These are phyloP conservation scores for Forbesichthys agassizii DNA, from an alignment of 2,113 vertebrate genomes.

Conservation along the genomic window DNA sequence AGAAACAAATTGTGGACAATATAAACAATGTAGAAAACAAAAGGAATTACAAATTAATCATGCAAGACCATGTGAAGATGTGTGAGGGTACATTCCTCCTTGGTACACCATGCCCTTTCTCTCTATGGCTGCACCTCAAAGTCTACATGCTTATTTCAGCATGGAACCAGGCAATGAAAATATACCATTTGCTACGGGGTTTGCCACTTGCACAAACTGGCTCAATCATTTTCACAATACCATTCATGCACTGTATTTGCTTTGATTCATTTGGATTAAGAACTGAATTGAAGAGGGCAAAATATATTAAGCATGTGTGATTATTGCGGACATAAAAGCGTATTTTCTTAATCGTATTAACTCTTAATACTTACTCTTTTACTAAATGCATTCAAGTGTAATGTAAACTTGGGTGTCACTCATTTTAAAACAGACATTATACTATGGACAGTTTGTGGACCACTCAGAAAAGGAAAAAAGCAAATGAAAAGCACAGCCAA, in stretches of 20 bases:
- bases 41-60: slow-evolving; percentile 30
- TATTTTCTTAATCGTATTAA: neutral
- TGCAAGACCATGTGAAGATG: slow-evolving; percentile 23
- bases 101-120: slow-evolving; percentile 10
- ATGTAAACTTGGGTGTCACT: neutral
- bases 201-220: neutral
- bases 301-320: neutral
- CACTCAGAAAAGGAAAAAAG: too few species aligned
- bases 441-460: neutral
- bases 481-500: too few species aligned
- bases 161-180: neutral
- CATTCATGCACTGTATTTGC: neutral
- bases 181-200: neutral
- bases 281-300: neutral
- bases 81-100: slow-evolving; percentile 24
- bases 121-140: slow-evolving; percentile 23
- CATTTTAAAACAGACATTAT: neutral
- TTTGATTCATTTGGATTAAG: neutral
- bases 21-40: slow-evolving; percentile 33
- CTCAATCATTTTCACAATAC: neutral
- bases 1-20: slow-evolving; percentile 35
- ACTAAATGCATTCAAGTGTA: neutral
- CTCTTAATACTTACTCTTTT: neutral
- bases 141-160: slow-evolving; percentile 12
- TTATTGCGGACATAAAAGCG: neutral